Conservation (phyloP, 2,113 vertebrate species). For the Mus pahari region DNA sequence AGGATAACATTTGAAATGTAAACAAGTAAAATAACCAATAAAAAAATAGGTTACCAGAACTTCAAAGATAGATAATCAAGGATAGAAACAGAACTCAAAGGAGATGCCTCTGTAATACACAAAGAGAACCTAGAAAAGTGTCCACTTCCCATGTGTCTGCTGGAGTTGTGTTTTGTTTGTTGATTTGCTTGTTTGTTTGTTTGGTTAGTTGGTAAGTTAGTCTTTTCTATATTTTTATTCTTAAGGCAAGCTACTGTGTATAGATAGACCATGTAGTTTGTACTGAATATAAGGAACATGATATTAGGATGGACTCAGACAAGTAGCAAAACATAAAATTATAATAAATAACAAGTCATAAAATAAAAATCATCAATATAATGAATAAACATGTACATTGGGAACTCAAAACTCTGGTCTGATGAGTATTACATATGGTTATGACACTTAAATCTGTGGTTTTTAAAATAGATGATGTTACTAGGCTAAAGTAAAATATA, state of each 20-base stretch:
- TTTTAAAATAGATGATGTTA: not conserved
- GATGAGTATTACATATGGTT: not conserved
- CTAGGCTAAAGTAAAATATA: not conserved
- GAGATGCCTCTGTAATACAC: too few relatives aligned
- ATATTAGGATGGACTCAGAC: not conserved
- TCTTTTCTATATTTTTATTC: not conserved
- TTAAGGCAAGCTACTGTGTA: not conserved
- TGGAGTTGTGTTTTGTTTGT: not conserved
- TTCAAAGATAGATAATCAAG: not conserved
- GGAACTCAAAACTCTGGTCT: not conserved
- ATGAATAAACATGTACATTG: not conserved
- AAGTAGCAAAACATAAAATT: not conserved
- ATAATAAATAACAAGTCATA: not conserved
- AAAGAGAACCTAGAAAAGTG: too few relatives aligned
- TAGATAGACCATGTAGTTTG: not conserved
- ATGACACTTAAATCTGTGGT: constrained; percentile 30
- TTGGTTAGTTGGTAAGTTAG: not conserved
- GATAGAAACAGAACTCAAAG: not conserved
- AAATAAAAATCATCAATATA: not conserved
- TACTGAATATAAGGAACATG: not conserved
- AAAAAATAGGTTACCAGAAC: not conserved
- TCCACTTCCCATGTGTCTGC: not conserved
- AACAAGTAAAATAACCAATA: not conserved
- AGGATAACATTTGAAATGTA: too few relatives aligned
- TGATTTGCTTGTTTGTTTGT: not conserved